Percentiles rank a stretch among this genome's conserved stretches.
These are phyloP conservation scores for Mormyrus hasselquistii DNA, from an alignment of 2,797 vertebrate species.

Conservation along the genomic window DNA sequence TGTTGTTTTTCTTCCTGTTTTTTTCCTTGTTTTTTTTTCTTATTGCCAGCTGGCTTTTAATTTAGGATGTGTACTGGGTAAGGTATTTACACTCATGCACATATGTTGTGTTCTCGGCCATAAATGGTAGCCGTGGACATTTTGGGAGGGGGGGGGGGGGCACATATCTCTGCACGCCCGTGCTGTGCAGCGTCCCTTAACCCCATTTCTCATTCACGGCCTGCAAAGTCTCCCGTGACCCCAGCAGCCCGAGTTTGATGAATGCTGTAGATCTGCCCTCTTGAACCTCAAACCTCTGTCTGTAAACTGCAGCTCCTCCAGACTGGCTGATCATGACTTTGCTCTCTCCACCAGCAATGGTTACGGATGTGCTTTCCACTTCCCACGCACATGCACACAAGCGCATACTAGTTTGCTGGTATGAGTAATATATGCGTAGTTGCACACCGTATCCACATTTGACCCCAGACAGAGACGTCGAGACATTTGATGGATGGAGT, in stretches of 20 bases:
- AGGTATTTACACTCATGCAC: slow-evolving; percentile 14
- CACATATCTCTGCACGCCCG: slow-evolving; percentile 24
- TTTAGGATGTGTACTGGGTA: slow-evolving; percentile 22
- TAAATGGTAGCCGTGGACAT: slow-evolving; percentile 19
- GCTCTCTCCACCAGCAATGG: slow-evolving; percentile 59
- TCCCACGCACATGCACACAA: slow-evolving; percentile 8
- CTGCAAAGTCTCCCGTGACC: slow-evolving; percentile 75
- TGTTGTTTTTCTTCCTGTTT: not conserved
- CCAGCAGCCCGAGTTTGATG: slow-evolving; percentile 73
- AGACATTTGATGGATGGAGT: not conserved
- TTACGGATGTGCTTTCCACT: not conserved
- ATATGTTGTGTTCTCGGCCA: not conserved
- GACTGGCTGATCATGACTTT: slow-evolving; percentile 78
- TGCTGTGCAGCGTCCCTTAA: slow-evolving; percentile 57
- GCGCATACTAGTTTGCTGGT: not conserved
- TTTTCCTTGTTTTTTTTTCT: not conserved
- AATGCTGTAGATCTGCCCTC: slow-evolving; percentile 84
- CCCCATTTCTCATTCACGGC: slow-evolving; percentile 77
- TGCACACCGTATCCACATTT: not conserved
- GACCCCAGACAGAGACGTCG: slow-evolving; percentile 6
- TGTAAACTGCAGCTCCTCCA: slow-evolving; percentile 67
- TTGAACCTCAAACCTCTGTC: slow-evolving; percentile 69
- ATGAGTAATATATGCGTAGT: not conserved
- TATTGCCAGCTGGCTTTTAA: not conserved
- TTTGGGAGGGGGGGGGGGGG: slow-evolving; percentile 42